phyloP scores from a whole-genome alignment of 1,140 invertebrate genomes.

The Rhopalosiphum padi region DNA sequence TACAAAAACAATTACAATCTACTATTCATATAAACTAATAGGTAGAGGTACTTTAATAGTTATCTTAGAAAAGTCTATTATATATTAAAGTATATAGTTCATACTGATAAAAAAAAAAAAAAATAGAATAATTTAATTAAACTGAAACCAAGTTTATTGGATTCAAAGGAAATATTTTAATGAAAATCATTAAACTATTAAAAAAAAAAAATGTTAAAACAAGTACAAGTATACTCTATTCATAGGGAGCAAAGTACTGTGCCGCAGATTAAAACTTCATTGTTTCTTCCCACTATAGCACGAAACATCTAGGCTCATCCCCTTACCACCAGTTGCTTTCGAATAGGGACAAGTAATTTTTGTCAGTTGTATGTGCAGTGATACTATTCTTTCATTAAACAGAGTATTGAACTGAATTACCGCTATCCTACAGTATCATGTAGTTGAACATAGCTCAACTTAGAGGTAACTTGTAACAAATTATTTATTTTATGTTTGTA shows the following conservation, averaged over 20 bases:
- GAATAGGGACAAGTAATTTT: too few species aligned
- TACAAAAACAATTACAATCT: neutral
- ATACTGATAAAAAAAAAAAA: neutral
- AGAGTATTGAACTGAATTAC: too few species aligned
- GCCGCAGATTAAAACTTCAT: too few species aligned
- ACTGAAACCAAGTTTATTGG: neutral
- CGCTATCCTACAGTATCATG: neutral
- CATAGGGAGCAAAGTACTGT: too few species aligned
- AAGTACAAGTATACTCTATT: too few species aligned
- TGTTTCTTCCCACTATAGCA: too few species aligned
- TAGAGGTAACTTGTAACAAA: neutral
- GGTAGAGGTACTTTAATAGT: neutral
- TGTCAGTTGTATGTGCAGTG: too few species aligned
- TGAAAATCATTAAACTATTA: neutral
- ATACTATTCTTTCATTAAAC: too few species aligned
- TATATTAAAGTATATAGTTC: neutral
- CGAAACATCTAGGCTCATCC: too few species aligned
- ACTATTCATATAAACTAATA: neutral
- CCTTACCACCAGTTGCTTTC: too few species aligned
- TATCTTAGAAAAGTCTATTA: neutral
- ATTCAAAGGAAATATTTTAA: neutral
- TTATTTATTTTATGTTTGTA: neutral
- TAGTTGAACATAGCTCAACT: neutral
- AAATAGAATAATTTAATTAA: neutral
- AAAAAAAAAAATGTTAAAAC: neutral